Percentiles rank a stretch among this genome's conserved stretches.
Conservation (phyloP, 1,140 invertebrate species). For the Zaprionus davidi region DNA sequence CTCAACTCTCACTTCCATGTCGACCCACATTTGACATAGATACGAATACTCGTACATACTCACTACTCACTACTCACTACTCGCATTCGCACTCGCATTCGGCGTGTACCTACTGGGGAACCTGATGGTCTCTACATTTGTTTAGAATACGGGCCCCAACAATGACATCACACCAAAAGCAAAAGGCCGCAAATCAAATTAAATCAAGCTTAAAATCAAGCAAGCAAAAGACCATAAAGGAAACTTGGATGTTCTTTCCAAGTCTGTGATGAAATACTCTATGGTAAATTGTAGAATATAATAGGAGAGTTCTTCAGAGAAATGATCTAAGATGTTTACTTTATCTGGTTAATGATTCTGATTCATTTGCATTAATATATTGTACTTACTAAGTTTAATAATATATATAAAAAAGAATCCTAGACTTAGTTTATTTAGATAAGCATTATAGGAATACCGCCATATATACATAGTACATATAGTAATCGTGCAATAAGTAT, state of each 20-base stretch:
- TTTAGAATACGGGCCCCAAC: constrained; percentile 42
- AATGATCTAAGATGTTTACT: no score
- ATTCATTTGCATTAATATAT: no score
- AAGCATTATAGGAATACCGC: no score
- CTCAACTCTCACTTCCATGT: constrained; percentile 30
- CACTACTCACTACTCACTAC: constrained; percentile 5
- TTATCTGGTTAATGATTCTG: no score
- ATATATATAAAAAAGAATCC: no score
- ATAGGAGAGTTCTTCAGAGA: background rate
- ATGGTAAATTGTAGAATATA: background rate
- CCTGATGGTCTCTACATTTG: constrained; percentile 47
- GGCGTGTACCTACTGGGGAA: constrained; percentile 29
- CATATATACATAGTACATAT: no score
- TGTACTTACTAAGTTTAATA: no score
- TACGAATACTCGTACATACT: background rate
- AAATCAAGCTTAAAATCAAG: constrained; percentile 54
- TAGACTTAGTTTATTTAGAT: no score
- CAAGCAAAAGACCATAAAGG: constrained; percentile 29
- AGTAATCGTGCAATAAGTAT: no score
- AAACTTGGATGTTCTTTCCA: background rate
- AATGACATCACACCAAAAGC: constrained; percentile 68
- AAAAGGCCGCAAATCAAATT: constrained; percentile 59
- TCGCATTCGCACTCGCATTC: background rate
- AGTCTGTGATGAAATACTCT: constrained; percentile 5
- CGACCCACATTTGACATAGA: constrained; percentile 62